Evolutionary conservation across 1,140 invertebrate genomes (phyloP).

Genomic region (Drosophila punjabiensis): DNA sequence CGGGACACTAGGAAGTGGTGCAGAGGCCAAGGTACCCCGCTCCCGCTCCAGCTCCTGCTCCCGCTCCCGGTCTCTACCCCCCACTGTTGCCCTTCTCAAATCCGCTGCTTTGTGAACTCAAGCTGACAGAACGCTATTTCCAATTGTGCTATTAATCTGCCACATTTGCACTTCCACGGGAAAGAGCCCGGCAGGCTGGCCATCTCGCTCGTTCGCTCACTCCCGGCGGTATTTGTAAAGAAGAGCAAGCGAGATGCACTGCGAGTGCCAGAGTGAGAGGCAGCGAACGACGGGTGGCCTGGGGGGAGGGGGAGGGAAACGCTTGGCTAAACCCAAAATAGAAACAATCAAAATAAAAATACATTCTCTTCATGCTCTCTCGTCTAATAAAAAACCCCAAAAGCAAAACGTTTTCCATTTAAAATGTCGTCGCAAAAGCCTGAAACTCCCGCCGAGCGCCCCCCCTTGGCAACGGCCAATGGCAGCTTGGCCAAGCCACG

Average conservation of each 20-base stretch:
- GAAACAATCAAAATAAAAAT: constrained; percentile 83
- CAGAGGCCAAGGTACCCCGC: constrained; percentile 25
- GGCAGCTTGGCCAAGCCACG: constrained; percentile 43
- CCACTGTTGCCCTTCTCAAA: neutral
- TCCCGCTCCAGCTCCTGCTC: too few species aligned
- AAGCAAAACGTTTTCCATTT: constrained; percentile 85
- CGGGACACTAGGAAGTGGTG: constrained; percentile 46
- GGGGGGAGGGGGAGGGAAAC: constrained; percentile 13
- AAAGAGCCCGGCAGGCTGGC: constrained; percentile 8
- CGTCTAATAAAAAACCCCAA: constrained; percentile 81
- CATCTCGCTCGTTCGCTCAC: constrained; percentile 16
- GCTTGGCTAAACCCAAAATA: constrained; percentile 77
- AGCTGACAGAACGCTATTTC: constrained; percentile 83
- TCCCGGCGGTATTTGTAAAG: neutral
- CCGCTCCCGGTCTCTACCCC: too few species aligned
- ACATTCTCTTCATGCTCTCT: constrained; percentile 79
- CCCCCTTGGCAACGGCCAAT: constrained; percentile 58
- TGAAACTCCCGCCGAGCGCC: constrained; percentile 9
- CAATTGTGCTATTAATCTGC: constrained; percentile 85
- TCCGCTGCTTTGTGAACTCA: constrained; percentile 64
- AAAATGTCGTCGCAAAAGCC: constrained; percentile 82
- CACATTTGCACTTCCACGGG: constrained; percentile 83
- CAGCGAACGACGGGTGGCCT: neutral
- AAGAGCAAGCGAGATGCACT: constrained; percentile 16
- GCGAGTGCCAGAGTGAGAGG: constrained; percentile 20